Evolutionary conservation across 2,888 invertebrate genomes (phyloP), one percentile per base, ranked within the genome.

Genomic region (Stegophylla sp.): DNA sequence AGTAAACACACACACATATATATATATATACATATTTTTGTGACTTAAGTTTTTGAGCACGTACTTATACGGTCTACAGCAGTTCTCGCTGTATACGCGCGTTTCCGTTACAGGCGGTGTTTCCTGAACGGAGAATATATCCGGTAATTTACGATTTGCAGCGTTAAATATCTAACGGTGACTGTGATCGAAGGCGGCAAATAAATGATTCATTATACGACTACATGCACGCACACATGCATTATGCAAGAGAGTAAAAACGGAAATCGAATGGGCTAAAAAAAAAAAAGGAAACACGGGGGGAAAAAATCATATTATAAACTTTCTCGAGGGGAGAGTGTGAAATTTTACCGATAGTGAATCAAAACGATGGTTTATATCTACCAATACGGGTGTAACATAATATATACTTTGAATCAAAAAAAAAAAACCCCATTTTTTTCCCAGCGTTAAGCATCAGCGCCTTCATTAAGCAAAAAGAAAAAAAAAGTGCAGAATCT

Each of bases 251-350:
- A 20, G 7, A 23, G 1, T 59, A 43, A 72, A 34, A 43, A 12
- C 34, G 45, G 20, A 59, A 23, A 72, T 51, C 23, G 45, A 45
- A 28, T 45, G n/a, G 45, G 15, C 13, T 20, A 45, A n/a, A 17
- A n/a, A 43, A 43, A 73, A 64, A 64, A n/a, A 34, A 34, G 7
- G 7, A 34, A 34, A 34, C 3, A 34, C 34, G 4, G 4, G 7
- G 7, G 7, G 7, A 34, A 34, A 34, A 5, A 34, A 7, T 34
- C 34, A 43, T 43, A 43, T 23, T 17, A 48, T 20, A 17, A 53
- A 53, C 64, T 75, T 75, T 75, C 43, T 64, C 41, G 15, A n/a
- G 23, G n/a, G n/a, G 41, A 75, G 41, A 72, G 56, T 26, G 53
- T 75, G 41, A 48, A 64, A 75, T 75, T 41, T 61, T 61, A 26